phyloP scores from a whole-genome alignment of 1,140 invertebrate genomes.

The Caenorhabditis latens region DNA sequence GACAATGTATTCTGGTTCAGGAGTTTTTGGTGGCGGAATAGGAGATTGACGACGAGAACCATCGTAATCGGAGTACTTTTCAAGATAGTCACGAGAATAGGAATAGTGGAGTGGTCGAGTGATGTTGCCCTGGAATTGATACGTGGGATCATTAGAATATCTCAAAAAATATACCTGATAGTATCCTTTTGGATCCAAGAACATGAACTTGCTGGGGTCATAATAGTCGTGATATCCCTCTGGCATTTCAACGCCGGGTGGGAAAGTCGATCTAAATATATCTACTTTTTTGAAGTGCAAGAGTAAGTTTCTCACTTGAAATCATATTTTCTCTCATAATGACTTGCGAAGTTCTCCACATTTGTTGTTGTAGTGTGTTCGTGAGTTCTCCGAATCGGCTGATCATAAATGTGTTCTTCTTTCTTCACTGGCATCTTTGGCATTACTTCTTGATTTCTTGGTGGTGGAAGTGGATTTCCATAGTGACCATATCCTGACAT shows the following conservation, averaged over 20 bases:
- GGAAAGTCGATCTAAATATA: conserved; percentile 37
- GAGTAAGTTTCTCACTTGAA: neutral
- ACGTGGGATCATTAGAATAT: neutral
- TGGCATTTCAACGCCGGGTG: conserved; percentile 31
- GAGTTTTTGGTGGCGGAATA: conserved; percentile 3
- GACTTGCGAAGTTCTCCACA: neutral
- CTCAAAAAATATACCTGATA: neutral
- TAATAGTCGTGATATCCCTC: conserved; percentile 46
- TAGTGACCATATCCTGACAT: conserved; percentile 21
- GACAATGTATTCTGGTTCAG: conserved; percentile 16
- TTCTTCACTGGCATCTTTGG: conserved; percentile 28
- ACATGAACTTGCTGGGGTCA: conserved; percentile 33
- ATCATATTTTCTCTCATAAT: conserved; percentile 45
- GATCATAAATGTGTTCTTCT: conserved; percentile 32
- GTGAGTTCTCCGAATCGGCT: conserved; percentile 3
- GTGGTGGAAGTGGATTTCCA: neutral
- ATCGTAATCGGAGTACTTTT: conserved; percentile 31
- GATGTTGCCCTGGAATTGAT: conserved; percentile 20
- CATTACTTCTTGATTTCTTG: conserved; percentile 13
- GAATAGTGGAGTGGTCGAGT: conserved; percentile 42
- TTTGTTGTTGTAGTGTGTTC: neutral
- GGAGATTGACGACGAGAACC: neutral
- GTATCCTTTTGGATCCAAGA: conserved; percentile 15
- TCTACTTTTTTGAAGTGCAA: neutral
- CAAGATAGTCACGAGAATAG: conserved; percentile 45